Evolutionary conservation across 2,888 invertebrate genomes (phyloP).

Genomic region (Epirrhoe alternata): DNA sequence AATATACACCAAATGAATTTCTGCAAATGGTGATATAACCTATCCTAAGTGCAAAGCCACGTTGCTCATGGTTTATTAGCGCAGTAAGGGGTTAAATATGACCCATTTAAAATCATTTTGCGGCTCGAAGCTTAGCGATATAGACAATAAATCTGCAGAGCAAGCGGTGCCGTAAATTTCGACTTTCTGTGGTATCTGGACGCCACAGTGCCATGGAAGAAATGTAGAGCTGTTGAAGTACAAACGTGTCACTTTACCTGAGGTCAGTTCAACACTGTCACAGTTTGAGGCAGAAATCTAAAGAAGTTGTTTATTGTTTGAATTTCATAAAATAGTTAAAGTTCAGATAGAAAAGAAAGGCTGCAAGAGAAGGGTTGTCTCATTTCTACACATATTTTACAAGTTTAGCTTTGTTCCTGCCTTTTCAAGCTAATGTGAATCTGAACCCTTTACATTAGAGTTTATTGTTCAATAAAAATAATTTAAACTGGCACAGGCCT

Average conservation of each 20-base stretch:
- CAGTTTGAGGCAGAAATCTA: neutral
- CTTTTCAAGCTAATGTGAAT: neutral
- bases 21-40: slow-evolving; percentile 1
- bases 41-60: slow-evolving; percentile 32
- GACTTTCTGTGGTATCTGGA: slow-evolving; percentile 62
- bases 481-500: neutral
- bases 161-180: slow-evolving; percentile 69
- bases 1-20: neutral
- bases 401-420: neutral
- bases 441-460: neutral
- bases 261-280: neutral
- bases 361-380: too few relatives aligned
- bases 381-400: too few relatives aligned
- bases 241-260: neutral
- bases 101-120: slow-evolving; percentile 66
- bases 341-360: too few relatives aligned
- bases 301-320: too few relatives aligned
- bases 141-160: slow-evolving; percentile 65
- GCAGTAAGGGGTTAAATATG: slow-evolving; percentile 48
- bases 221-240: neutral
- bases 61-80: slow-evolving; percentile 31
- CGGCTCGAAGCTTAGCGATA: slow-evolving; percentile 50
- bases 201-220: slow-evolving; percentile 21
- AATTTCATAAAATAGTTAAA: too few relatives aligned
- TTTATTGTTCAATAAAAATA: neutral